Evolutionary conservation across 1,140 invertebrate genomes (phyloP), one percentile per base, ranked within the genome.

Genomic region (Cataglyphis hispanica): DNA sequence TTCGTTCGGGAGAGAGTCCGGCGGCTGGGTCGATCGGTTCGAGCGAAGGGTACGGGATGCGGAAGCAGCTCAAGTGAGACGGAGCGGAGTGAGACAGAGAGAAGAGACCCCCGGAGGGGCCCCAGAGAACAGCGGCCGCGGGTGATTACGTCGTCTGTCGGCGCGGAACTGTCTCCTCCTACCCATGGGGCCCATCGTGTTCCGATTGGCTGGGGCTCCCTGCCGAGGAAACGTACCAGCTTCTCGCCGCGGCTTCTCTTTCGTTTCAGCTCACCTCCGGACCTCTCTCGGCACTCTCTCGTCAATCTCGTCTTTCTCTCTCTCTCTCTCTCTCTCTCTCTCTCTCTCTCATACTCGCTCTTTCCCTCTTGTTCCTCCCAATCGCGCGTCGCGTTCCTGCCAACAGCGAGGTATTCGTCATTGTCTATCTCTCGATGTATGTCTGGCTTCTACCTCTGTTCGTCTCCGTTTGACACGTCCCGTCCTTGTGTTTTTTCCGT

Each of bases 151-250:
- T 94, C 93, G 93, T 88, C 91, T 93, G 94, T 94, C 94, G 94
- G 93, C 93, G 93, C 91, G 92, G 94, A 94, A 94, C 94, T 94
- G 94, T 94, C 94, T 94, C 94, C 94, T 94, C 94, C 94, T 94
- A 94, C 92, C 92, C 92, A 90, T 89, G 93, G 93, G 93, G 93
- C 94, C 93, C 93, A 94, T 92, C 92, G 69, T 60, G 53, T 87
- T 91, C 91, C 88, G 81, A 94, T 94, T 94, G 93, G 93, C 78
- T 83, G 50, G 70, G 46, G 85, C 83, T 92, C 92, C 87, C 83
- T 91, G 86, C 85, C 84, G 75, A 64, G 89, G 85, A 86, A 87
- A 89, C 90, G 85, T 85, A 60, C 67, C 84, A 64, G 50, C 78
- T 81, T 78, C 74, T 76, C 75, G 75, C n/a, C 27, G 60, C 76